Conservation (phyloP, 2,888 invertebrate genomes). For the Artemia sp. region DNA sequence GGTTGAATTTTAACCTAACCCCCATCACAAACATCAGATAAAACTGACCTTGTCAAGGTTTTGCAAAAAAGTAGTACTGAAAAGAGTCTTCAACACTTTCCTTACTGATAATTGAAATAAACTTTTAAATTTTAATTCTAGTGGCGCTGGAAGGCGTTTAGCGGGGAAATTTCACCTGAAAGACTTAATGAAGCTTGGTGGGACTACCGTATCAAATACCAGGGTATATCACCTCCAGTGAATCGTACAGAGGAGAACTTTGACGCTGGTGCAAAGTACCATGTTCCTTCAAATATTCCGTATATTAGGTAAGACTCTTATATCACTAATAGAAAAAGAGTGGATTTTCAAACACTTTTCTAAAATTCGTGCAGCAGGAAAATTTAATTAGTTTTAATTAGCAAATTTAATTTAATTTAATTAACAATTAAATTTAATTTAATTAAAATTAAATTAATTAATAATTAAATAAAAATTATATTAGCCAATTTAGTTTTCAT, state of each 20-base stretch:
- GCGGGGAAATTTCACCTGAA: conserved; percentile 26
- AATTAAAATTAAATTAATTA: no score
- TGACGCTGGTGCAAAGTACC: conserved; percentile 66
- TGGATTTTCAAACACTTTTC: no score
- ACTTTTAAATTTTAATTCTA: conserved; percentile 16
- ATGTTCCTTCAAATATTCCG: conserved; percentile 51
- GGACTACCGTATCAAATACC: conserved; percentile 28
- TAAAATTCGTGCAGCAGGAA: no score
- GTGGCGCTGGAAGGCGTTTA: conserved; percentile 31
- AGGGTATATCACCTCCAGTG: conserved; percentile 53
- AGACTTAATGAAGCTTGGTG: conserved; percentile 31
- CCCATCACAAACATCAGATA: background rate
- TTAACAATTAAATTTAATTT: no score
- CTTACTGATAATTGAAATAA: background rate
- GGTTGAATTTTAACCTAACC: no score
- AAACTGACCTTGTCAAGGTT: background rate
- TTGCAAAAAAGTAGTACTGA: background rate
- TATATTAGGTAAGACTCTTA: conserved; percentile 34
- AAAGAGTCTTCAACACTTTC: background rate
- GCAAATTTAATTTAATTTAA: no score
- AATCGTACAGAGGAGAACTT: conserved; percentile 53
- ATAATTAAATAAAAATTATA: no score
- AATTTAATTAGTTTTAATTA: no score
- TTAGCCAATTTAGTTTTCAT: no score
- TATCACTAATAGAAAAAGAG: background rate